Evolutionary conservation across 30 jellyfish, hydroid and myxozoan genomes (phyloP), one percentile per base, ranked within the genome.

Genomic region (Rhopilema esculentum): DNA sequence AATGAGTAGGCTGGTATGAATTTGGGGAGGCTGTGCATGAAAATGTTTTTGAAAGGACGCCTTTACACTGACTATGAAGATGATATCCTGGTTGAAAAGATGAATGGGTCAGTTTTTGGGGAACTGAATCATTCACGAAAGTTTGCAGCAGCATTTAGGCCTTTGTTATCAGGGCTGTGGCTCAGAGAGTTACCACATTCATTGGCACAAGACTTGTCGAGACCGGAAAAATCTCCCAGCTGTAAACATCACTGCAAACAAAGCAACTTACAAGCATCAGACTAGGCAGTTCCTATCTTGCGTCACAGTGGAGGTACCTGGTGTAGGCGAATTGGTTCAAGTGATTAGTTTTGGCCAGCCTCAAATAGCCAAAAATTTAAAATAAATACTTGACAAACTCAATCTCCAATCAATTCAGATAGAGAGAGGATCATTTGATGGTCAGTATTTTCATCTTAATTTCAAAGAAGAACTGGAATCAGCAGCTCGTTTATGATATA

Each of bases 191-290:
- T 53, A 20, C 25, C 51, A 79, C 12, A 51, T 79, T 79, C 62
- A 50, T 79, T 8, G 62, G 64, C 62, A 57, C 66, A 53, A 51
- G 86, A 85, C 85, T 79, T 51, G 64, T 12, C 64, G 85, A 79
- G 32, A 79, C 89, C 22, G 89, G 89, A 6, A 29, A 51, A n/a
- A n/a, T 62, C 89, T 79, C 21, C 86, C 89, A 8, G 86, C 83
- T 16, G 89, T 53, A 12, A 79, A 79, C 57, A 51, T 79, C 62
- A 62, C 83, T 79, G 89, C 89, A 79, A 65, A 61, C 62, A 79
- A 79, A 79, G 89, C 89, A 50, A 79, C 82, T 25, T 79, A 51
- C 82, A 79, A 79, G 86, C 89, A 79, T 29, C 79, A 29, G 18
- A 79, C 89, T 27, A 51, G 89, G 17, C 89, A 57, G 63, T 79